Evolutionary conservation across 2,113 vertebrate genomes (phyloP).

Genomic region (Phyllostomus discolor): DNA sequence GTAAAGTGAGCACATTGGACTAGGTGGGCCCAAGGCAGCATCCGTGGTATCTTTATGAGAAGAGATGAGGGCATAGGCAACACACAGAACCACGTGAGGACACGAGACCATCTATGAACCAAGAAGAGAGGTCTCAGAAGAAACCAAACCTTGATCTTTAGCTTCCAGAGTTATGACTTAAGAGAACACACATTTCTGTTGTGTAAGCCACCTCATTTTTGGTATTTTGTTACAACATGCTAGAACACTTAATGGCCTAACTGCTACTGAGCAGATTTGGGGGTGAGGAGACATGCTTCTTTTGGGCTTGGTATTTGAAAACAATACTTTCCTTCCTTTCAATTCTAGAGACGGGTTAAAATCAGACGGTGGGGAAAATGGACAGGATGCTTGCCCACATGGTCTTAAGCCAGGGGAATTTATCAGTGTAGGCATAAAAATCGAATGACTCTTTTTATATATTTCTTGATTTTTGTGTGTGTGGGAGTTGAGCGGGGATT

Average conservation of each 20-base stretch:
- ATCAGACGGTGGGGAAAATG: neutral
- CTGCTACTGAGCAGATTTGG: neutral
- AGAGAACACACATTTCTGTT: neutral
- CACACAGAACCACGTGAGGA: neutral
- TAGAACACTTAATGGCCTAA: neutral
- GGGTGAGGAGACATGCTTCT: neutral
- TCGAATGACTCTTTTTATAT: neutral
- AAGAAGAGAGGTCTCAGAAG: neutral
- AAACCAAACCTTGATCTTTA: neutral
- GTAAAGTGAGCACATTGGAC: neutral
- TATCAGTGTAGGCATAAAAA: neutral
- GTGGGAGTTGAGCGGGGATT: neutral
- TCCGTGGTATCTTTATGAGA: neutral
- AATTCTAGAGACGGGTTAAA: neutral
- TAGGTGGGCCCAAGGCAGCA: neutral
- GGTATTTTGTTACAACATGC: neutral
- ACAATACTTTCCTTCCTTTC: neutral
- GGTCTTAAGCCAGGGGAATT: neutral
- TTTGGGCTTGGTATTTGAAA: constrained; percentile 4
- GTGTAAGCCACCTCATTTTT: neutral
- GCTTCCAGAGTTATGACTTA: neutral
- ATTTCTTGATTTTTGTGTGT: neutral
- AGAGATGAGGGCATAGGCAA: neutral
- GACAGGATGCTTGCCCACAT: neutral
- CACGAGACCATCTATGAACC: neutral